Evolutionary conservation across 2,888 invertebrate genomes (phyloP).

Genomic region (Coenonympha arcania): DNA sequence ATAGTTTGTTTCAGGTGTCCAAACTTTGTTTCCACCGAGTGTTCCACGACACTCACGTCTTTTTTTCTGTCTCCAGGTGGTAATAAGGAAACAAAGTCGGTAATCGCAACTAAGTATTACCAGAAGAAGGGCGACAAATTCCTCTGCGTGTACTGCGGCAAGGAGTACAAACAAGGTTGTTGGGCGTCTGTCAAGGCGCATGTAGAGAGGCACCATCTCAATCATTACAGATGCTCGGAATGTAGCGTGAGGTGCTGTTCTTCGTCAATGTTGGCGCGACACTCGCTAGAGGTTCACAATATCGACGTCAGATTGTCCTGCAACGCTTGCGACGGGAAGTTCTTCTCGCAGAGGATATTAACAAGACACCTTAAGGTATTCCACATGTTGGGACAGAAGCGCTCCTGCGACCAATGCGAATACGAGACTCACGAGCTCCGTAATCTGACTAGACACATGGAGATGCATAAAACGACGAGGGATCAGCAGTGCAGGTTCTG

Average conservation of each 20-base stretch:
- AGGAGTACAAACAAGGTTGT: neutral
- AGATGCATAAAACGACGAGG: constrained; percentile 55
- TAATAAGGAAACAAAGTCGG: neutral
- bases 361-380: constrained; percentile 50
- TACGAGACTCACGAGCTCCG: constrained; percentile 50
- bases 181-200: too few species aligned
- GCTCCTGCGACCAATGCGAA: constrained; percentile 51
- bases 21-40: too few species aligned
- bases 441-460: constrained; percentile 52
- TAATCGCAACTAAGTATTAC: neutral
- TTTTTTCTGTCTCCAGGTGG: neutral
- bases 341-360: constrained; percentile 47
- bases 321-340: constrained; percentile 53
- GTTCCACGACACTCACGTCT: neutral
- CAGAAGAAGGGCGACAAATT: neutral
- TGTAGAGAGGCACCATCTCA: too few species aligned
- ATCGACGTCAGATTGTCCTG: constrained; percentile 55
- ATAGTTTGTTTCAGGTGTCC: too few species aligned
- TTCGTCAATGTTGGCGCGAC: neutral
- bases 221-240: neutral
- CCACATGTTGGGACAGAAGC: constrained; percentile 56
- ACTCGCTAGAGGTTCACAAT: constrained; percentile 42
- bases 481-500: constrained; percentile 61
- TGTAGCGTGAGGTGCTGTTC: neutral
- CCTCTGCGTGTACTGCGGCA: neutral